Evolutionary conservation across 2,888 invertebrate species (phyloP).

Genomic region (Tenodera sinensis): DNA sequence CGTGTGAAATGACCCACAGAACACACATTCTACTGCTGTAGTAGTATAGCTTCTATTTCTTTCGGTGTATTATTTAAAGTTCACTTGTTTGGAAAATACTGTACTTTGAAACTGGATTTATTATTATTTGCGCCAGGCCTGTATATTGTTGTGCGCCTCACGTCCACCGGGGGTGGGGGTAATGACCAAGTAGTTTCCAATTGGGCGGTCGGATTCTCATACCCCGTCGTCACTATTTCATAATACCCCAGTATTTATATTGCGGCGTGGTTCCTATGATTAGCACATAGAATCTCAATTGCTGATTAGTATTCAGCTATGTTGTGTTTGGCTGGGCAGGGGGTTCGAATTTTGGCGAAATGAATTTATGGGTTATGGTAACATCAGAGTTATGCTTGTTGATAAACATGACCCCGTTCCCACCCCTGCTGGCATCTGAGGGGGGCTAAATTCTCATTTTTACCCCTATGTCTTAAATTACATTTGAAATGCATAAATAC

Average conservation of each 20-base stretch:
- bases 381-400: neutral
- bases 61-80: too few relatives aligned
- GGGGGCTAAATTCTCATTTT: neutral
- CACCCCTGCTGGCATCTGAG: neutral
- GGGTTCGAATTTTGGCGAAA: neutral
- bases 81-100: too few relatives aligned
- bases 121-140: too few relatives aligned
- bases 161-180: neutral
- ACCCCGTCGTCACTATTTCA: neutral
- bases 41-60: too few relatives aligned
- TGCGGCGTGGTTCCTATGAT: neutral
- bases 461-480: neutral
- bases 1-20: too few relatives aligned
- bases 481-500: neutral
- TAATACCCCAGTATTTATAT: neutral
- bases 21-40: too few relatives aligned
- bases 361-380: neutral
- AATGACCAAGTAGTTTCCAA: neutral
- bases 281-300: neutral
- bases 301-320: neutral
- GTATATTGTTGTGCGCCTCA: neutral
- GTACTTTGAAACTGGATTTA: too few relatives aligned
- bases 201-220: neutral
- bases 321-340: neutral
- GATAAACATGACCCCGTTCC: neutral